These are phyloP conservation scores for Callionymus lyra DNA, from an alignment of 2,113 vertebrate genomes.

Conservation along the genomic window DNA sequence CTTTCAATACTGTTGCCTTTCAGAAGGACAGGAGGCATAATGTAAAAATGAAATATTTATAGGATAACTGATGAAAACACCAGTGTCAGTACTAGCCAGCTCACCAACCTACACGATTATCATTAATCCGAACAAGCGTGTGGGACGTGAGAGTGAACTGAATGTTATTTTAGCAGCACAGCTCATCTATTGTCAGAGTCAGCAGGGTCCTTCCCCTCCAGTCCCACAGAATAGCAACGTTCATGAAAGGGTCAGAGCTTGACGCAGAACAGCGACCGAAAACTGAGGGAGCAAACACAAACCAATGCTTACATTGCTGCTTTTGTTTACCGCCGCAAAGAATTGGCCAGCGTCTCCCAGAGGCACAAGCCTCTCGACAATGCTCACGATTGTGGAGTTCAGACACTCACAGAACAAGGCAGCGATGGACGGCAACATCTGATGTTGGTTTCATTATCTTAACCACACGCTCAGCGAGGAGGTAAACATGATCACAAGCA, in stretches of 20 bases:
- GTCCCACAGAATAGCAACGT: conserved; percentile 52
- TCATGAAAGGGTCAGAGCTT: conserved; percentile 42
- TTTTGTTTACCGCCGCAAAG: conserved; percentile 38
- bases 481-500: conserved; percentile 18
- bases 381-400: conserved; percentile 20
- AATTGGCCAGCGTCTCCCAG: conserved; percentile 23
- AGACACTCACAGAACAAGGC: conserved; percentile 8
- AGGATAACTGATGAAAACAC: no score
- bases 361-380: conserved; percentile 16
- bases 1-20: no score
- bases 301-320: conserved; percentile 30
- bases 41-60: no score
- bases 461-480: conserved; percentile 9
- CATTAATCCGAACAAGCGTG: neutral
- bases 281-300: conserved; percentile 42
- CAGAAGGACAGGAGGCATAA: no score
- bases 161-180: conserved; percentile 62
- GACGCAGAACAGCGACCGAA: conserved; percentile 23
- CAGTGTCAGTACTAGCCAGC: no score
- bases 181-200: conserved; percentile 41
- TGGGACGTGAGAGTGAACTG: conserved; percentile 17
- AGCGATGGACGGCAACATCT: conserved; percentile 3
- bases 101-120: no score
- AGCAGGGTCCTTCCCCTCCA: conserved; percentile 21
- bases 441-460: conserved; percentile 14